Evolutionary conservation across 2,797 vertebrate species (phyloP).

Genomic region (Chrysocyon brachyurus): DNA sequence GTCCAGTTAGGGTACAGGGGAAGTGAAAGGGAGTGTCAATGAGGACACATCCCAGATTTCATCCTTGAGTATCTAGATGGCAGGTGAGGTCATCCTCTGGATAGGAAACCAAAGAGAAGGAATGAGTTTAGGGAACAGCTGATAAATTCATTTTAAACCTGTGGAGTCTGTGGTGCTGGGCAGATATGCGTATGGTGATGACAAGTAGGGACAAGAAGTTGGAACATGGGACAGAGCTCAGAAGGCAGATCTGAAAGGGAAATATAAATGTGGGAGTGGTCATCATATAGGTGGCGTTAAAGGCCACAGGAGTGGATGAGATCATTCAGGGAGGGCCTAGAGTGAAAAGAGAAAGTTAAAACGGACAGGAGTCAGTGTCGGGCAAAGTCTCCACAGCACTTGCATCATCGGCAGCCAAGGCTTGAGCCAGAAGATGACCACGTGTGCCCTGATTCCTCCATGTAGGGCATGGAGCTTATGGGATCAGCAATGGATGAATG

Average conservation of each 20-base stretch:
- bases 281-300: neutral
- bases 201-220: neutral
- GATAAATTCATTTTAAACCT: slow-evolving; percentile 24
- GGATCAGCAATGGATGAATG: neutral
- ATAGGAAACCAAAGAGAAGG: neutral
- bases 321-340: neutral
- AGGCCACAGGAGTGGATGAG: neutral
- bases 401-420: neutral
- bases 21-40: neutral
- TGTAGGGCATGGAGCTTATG: neutral
- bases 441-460: neutral
- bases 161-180: neutral
- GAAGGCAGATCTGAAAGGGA: slow-evolving; percentile 19
- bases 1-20: too few species aligned
- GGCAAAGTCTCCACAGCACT: neutral
- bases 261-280: neutral
- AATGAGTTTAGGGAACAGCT: neutral
- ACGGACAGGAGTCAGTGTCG: neutral
- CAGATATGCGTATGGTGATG: neutral
- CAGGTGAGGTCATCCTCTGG: neutral
- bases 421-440: neutral
- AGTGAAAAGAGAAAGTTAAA: neutral
- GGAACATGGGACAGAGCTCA: neutral
- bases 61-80: neutral
- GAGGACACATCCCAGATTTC: neutral